Percentiles rank a stretch among this genome's conserved stretches.
Evolutionary conservation across 2,797 vertebrate species (phyloP).

Genomic region (Clarias laeviceps): DNA sequence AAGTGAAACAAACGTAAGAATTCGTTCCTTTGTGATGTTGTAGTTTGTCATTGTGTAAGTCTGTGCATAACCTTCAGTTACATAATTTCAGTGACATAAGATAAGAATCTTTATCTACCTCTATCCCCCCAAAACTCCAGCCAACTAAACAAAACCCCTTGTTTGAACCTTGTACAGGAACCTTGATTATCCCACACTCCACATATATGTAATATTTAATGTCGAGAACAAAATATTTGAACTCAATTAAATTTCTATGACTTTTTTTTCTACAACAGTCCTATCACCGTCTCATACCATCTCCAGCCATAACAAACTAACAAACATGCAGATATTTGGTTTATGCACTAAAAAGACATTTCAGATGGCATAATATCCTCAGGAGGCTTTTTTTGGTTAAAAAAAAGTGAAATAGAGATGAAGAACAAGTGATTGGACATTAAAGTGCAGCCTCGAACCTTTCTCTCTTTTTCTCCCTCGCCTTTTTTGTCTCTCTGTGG

Average conservation of each 20-base stretch:
- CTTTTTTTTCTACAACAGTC: background rate
- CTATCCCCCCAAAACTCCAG: too few relatives aligned
- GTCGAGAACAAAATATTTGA: background rate
- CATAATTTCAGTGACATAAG: background rate
- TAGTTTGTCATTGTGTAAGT: background rate
- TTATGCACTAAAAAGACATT: background rate
- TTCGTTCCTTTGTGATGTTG: background rate
- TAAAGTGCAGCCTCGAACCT: conserved; percentile 57
- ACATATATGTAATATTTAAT: background rate
- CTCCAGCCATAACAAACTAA: background rate
- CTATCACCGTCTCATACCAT: background rate
- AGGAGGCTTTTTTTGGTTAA: conserved; percentile 20
- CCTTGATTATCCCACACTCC: background rate
- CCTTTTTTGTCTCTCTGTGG: conserved; percentile 64
- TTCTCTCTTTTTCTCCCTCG: conserved; percentile 51
- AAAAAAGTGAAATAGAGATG: conserved; percentile 35
- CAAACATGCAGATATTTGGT: background rate
- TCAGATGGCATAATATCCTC: background rate
- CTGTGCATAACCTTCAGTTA: background rate
- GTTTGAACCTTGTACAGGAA: background rate
- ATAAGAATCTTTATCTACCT: background rate
- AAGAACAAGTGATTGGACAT: conserved; percentile 47
- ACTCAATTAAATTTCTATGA: background rate
- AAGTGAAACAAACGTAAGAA: background rate
- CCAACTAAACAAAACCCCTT: background rate